Conservation (phyloP, 2,888 invertebrate species). For the Physocephala rufipes region DNA sequence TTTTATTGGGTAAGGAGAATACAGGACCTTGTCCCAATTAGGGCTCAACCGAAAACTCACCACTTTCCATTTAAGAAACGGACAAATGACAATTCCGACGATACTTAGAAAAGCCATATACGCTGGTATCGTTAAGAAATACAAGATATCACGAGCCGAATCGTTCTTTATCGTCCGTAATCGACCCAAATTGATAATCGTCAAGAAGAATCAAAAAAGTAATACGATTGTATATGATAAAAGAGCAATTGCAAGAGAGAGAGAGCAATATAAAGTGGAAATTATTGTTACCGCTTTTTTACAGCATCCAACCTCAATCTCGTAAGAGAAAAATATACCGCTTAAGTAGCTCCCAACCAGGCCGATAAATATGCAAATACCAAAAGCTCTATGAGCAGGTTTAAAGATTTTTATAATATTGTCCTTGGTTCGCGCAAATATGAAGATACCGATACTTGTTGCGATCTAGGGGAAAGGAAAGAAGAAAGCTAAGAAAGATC, state of each 20-base stretch:
- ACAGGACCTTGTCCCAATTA: no score
- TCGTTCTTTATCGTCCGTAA: background rate
- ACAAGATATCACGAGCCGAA: background rate
- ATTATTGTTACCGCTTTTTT: background rate
- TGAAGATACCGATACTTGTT: constrained; percentile 21
- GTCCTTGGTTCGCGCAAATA: constrained; percentile 31
- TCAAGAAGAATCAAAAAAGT: background rate
- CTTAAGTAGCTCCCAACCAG: constrained; percentile 32
- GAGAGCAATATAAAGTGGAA: no score
- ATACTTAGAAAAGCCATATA: constrained; percentile 24
- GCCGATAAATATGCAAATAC: constrained; percentile 37
- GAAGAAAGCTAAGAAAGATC: no score
- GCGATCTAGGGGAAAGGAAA: constrained; percentile 19
- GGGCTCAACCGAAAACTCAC: constrained; percentile 24
- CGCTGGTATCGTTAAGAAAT: constrained; percentile 4
- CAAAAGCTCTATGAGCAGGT: constrained; percentile 38
- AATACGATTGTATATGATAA: background rate
- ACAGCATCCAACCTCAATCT: background rate
- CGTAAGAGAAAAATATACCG: constrained; percentile 23
- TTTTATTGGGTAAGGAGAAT: no score
- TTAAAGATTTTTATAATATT: constrained; percentile 29
- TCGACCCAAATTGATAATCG: background rate
- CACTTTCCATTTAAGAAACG: constrained; percentile 41
- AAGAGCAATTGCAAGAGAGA: no score
- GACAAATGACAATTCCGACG: constrained; percentile 28